phyloP scores from a whole-genome alignment of 1,140 invertebrate species.

The Cotesia chilonis region DNA sequence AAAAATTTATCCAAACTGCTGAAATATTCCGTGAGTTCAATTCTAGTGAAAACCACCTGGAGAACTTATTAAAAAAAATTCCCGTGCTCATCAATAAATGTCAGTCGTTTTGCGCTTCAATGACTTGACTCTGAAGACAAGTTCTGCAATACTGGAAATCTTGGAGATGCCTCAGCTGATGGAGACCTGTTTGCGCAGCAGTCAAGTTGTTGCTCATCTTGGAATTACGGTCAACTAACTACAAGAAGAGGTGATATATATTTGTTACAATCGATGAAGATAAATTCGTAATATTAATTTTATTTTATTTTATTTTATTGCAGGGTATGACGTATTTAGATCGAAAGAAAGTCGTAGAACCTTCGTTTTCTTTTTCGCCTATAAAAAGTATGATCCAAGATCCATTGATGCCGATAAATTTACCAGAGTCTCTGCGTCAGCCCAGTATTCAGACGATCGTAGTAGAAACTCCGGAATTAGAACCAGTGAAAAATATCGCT shows the following conservation, averaged over 20 bases:
- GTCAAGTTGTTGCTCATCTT: slow-evolving; percentile 76
- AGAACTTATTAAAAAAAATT: slow-evolving; percentile 75
- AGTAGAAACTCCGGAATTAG: no score
- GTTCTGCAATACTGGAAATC: slow-evolving; percentile 87
- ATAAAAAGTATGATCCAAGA: slow-evolving; percentile 59
- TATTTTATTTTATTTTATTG: slow-evolving; percentile 46
- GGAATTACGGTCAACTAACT: slow-evolving; percentile 78
- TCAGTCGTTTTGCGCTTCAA: slow-evolving; percentile 79
- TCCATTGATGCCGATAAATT: slow-evolving; percentile 41
- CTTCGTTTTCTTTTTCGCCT: slow-evolving; percentile 68
- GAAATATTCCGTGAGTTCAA: slow-evolving; percentile 88
- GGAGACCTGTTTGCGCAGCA: slow-evolving; percentile 88
- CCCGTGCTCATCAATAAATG: slow-evolving; percentile 81
- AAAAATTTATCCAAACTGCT: slow-evolving; percentile 93
- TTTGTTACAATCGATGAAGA: slow-evolving; percentile 3
- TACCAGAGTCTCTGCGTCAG: background rate
- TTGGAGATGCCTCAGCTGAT: slow-evolving; percentile 93
- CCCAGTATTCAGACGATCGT: slow-evolving; percentile 12
- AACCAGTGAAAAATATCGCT: no score
- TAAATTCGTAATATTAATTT: background rate
- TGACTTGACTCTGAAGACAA: slow-evolving; percentile 75
- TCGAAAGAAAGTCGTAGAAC: slow-evolving; percentile 66
- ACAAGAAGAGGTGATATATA: slow-evolving; percentile 73
- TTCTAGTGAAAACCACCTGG: slow-evolving; percentile 79
- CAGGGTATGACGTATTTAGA: slow-evolving; percentile 69